Conservation (phyloP, 2,113 vertebrate species). For the Trogon surrucura region DNA sequence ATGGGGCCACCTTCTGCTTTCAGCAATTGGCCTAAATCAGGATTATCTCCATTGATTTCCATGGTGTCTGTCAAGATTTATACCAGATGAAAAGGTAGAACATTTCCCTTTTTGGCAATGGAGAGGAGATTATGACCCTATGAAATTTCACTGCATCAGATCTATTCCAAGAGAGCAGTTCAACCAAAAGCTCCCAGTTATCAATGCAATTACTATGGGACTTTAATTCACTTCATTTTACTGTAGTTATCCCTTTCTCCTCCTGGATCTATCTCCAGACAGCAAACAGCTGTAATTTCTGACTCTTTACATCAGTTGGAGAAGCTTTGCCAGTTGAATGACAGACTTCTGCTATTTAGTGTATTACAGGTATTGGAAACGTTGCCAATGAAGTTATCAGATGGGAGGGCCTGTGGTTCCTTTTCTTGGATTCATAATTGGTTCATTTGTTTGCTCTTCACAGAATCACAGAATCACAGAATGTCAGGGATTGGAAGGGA, state of each 20-base stretch:
- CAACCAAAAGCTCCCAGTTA: background rate
- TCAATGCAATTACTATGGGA: background rate
- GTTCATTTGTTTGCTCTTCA: background rate
- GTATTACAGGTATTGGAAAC: background rate
- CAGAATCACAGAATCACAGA: no score
- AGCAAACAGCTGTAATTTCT: background rate
- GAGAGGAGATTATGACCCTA: background rate
- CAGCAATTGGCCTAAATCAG: constrained; percentile 64
- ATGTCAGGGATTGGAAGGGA: no score
- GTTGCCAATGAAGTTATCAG: background rate
- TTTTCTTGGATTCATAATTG: background rate
- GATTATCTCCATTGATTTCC: constrained; percentile 66
- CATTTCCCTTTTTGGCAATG: background rate
- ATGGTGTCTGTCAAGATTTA: constrained; percentile 48
- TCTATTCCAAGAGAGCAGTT: background rate
- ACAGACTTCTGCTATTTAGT: background rate
- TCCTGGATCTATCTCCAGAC: background rate
- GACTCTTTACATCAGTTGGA: background rate
- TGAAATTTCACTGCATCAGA: constrained; percentile 12
- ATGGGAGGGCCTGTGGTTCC: background rate
- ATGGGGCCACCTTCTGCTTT: constrained; percentile 72
- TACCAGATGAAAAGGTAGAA: background rate
- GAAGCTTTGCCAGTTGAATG: background rate
- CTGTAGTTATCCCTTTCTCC: background rate
- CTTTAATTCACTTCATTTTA: background rate